Conservation (phyloP, 2,888 invertebrate genomes). For the Brenthis ino region DNA sequence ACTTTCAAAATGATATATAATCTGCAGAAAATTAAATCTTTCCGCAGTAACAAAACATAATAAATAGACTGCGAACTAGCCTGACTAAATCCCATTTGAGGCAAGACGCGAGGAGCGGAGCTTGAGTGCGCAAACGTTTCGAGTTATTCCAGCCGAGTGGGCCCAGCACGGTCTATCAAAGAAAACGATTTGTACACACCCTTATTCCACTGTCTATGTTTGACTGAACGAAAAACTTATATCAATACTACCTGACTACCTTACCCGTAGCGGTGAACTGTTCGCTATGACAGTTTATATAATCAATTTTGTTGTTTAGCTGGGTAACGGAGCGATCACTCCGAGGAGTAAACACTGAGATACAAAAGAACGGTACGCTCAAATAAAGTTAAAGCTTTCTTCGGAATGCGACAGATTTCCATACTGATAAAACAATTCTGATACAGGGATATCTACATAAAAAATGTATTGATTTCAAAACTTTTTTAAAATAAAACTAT, state of each 20-base stretch:
- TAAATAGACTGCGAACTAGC: conserved; percentile 58
- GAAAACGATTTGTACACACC: conserved; percentile 70
- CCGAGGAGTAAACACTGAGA: conserved; percentile 11
- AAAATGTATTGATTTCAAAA: too few species aligned
- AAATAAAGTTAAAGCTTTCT: not conserved
- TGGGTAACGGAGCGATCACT: conserved; percentile 15
- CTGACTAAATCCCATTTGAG: conserved; percentile 67
- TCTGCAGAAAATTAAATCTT: conserved; percentile 10
- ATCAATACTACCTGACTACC: conserved; percentile 36
- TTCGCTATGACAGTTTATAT: conserved; percentile 22
- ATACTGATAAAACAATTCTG: too few species aligned
- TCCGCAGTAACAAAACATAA: conserved; percentile 45
- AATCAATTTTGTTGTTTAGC: conserved; percentile 22
- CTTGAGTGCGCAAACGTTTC: conserved; percentile 58
- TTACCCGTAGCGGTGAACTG: conserved; percentile 29
- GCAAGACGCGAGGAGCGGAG: conserved; percentile 48
- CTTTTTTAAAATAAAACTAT: too few species aligned
- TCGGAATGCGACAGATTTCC: too few species aligned
- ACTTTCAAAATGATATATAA: conserved; percentile 6
- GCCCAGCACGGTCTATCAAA: conserved; percentile 59
- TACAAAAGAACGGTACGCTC: not conserved
- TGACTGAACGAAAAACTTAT: conserved; percentile 45
- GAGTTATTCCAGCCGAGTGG: conserved; percentile 67
- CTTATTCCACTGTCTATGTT: conserved; percentile 50
- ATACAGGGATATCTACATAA: too few species aligned